Evolutionary conservation across 2,888 invertebrate species (phyloP).

Genomic region (Ormyrus rosae): DNA sequence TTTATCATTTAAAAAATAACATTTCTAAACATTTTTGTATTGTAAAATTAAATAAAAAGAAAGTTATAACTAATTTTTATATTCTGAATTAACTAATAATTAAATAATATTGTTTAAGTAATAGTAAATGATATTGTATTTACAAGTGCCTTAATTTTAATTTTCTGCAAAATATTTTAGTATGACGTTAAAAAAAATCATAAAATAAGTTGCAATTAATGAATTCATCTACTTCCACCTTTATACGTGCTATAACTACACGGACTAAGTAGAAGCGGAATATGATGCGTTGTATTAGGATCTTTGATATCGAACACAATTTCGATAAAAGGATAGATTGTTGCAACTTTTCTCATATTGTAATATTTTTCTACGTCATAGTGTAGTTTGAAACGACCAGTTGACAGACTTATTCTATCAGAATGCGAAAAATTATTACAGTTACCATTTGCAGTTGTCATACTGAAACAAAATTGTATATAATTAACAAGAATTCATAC

Average conservation of each 20-base stretch:
- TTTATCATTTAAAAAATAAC: neutral
- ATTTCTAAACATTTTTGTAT: neutral
- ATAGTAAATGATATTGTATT: neutral
- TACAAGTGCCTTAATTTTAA: neutral
- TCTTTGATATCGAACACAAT: conserved; percentile 83
- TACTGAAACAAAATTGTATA: conserved; percentile 65
- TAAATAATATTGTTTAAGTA: neutral
- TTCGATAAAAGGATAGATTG: conserved; percentile 88
- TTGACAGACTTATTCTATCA: conserved; percentile 78
- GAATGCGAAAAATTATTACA: conserved; percentile 80
- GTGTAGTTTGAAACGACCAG: conserved; percentile 85
- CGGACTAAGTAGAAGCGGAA: conserved; percentile 85
- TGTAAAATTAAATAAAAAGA: conserved; percentile 2
- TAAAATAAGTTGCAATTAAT: conserved; percentile 2
- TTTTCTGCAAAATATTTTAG: conserved; percentile 1
- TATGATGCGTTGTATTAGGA: conserved; percentile 83
- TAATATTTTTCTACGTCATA: conserved; percentile 87
- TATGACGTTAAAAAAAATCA: neutral
- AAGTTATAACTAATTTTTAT: neutral
- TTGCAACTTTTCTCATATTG: conserved; percentile 78
- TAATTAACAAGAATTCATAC: conserved; percentile 9
- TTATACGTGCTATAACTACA: conserved; percentile 88
- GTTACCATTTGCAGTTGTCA: conserved; percentile 83
- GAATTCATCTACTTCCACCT: conserved; percentile 77
- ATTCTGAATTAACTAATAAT: neutral